Percentiles rank a stretch among this genome's conserved stretches.
These are phyloP conservation scores for Chrysina gloriosa DNA, from an alignment of 2,888 invertebrate genomes.

Conservation along the genomic window DNA sequence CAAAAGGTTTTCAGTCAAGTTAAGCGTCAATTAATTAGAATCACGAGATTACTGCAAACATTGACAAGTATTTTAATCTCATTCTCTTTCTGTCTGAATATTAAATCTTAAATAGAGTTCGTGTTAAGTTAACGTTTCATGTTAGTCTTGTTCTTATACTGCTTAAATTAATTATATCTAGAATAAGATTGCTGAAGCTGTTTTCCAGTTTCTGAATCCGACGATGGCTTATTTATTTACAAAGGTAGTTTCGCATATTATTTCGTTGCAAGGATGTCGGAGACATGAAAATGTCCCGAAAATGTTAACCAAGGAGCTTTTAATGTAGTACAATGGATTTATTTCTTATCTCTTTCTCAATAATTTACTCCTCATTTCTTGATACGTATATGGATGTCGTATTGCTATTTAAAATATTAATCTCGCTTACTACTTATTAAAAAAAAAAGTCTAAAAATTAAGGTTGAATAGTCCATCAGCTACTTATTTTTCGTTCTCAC, in stretches of 20 bases:
- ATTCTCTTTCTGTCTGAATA: background rate
- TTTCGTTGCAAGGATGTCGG: no score
- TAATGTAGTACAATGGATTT: no score
- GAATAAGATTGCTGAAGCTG: background rate
- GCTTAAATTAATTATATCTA: constrained; percentile 5
- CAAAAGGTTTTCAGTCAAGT: background rate
- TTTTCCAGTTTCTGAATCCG: background rate
- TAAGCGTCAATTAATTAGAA: constrained; percentile 2
- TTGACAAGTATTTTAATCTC: constrained; percentile 10
- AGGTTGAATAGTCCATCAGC: no score
- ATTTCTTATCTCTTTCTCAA: no score
- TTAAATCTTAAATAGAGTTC: background rate
- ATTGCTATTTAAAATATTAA: no score
- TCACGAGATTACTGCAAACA: constrained; percentile 8
- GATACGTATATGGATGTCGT: no score
- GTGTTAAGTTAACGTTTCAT: background rate
- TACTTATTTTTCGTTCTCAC: no score
- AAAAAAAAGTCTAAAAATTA: no score
- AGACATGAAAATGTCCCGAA: no score
- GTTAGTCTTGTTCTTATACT: background rate
- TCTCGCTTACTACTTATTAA: no score
- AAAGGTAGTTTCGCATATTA: background rate
- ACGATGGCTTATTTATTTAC: background rate
- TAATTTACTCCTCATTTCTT: no score
- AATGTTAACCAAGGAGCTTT: no score